These are phyloP conservation scores for Temnothorax unifasciatus DNA, from an alignment of 2,888 invertebrate genomes.

Conservation along the genomic window DNA sequence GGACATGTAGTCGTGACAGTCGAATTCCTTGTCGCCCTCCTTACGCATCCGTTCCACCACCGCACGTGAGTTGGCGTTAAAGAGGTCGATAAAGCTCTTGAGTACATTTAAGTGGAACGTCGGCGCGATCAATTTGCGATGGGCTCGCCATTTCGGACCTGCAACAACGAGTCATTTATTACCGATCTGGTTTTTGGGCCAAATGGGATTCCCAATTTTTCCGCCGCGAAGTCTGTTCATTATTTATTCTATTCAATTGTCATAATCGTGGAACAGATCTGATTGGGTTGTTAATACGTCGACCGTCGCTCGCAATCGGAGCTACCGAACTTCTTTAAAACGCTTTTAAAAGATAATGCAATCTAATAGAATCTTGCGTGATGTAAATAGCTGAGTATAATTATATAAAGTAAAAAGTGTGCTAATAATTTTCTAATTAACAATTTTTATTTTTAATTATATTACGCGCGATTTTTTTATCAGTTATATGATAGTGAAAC, in stretches of 20 bases:
- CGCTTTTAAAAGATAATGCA: neutral
- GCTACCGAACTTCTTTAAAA: neutral
- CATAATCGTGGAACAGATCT: too few species aligned
- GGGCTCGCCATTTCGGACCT: slow-evolving; percentile 95
- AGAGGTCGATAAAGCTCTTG: slow-evolving; percentile 94
- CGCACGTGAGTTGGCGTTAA: slow-evolving; percentile 93
- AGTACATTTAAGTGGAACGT: slow-evolving; percentile 95
- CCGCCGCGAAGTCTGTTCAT: too few species aligned
- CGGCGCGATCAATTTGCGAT: slow-evolving; percentile 94
- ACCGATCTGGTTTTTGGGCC: neutral
- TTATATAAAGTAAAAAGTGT: neutral
- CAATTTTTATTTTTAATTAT: neutral
- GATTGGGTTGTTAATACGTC: neutral
- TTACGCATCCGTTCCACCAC: slow-evolving; percentile 92
- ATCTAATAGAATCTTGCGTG: neutral
- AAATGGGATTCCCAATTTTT: neutral
- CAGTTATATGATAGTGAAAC: neutral
- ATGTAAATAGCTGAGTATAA: neutral
- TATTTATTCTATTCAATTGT: too few species aligned
- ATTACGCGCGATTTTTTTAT: neutral
- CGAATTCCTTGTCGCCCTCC: slow-evolving; percentile 90
- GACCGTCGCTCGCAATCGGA: neutral
- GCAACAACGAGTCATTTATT: slow-evolving; percentile 54
- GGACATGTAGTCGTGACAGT: slow-evolving; percentile 94
- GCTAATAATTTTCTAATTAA: neutral